phyloP scores from a whole-genome alignment of 1,140 invertebrate genomes.

The Trichogramma pretiosum region DNA sequence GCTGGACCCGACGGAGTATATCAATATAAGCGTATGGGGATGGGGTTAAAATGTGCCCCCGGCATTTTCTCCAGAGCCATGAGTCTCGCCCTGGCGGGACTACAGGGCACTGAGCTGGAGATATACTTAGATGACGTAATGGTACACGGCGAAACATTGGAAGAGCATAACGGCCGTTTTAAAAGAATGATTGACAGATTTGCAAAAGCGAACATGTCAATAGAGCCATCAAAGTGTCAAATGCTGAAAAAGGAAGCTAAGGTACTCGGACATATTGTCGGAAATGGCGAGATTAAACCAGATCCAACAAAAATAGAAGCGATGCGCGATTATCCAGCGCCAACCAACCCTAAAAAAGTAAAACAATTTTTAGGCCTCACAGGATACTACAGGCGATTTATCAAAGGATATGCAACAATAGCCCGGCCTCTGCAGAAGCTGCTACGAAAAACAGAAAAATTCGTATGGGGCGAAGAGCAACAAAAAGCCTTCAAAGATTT shows the following conservation, averaged over 20 bases:
- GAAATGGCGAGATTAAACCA: not conserved
- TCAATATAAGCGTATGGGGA: too few species aligned
- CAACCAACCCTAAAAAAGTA: not conserved
- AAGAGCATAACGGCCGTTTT: not conserved
- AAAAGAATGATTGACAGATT: not conserved
- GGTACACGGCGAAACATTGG: too few species aligned
- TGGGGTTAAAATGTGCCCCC: too few species aligned
- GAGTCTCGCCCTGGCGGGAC: not conserved
- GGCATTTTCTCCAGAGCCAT: too few species aligned
- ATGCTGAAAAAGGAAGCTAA: not conserved
- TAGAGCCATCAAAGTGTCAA: not conserved
- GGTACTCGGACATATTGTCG: not conserved
- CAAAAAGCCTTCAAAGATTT: slow-evolving; percentile 14
- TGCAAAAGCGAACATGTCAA: not conserved
- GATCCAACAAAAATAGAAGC: not conserved
- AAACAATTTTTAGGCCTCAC: not conserved
- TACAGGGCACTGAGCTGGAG: too few species aligned
- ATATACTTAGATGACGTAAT: too few species aligned
- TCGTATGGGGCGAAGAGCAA: slow-evolving; percentile 7
- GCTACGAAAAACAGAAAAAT: slow-evolving; percentile 26
- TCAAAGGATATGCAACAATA: too few species aligned
- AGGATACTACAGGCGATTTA: too few species aligned
- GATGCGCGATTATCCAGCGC: not conserved
- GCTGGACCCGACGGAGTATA: too few species aligned
- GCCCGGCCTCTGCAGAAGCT: slow-evolving; percentile 26